Conservation (phyloP, 2,888 invertebrate species). For the Pasiphila rectangulata region DNA sequence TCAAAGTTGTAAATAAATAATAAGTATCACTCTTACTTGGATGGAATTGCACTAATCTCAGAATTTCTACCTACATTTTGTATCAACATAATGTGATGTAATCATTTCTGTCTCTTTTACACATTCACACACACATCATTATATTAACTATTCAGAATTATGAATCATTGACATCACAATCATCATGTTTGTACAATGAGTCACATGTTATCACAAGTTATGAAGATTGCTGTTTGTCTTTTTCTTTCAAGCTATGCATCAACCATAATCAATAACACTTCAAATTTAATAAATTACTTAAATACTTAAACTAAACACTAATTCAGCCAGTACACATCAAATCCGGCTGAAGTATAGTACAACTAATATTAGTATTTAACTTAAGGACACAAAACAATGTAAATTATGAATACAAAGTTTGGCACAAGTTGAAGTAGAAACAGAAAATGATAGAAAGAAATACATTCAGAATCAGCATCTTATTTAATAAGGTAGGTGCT, state of each 20-base stretch:
- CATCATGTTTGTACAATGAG: slow-evolving; percentile 26
- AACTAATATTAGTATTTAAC: slow-evolving; percentile 3
- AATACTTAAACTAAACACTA: no score
- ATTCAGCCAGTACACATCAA: no score
- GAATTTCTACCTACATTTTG: neutral
- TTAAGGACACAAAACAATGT: slow-evolving; percentile 15
- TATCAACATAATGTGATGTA: slow-evolving; percentile 13
- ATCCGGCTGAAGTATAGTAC: no score
- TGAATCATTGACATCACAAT: slow-evolving; percentile 32
- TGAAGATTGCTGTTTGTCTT: slow-evolving; percentile 9
- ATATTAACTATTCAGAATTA: slow-evolving; percentile 22
- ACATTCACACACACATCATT: slow-evolving; percentile 11
- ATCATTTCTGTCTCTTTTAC: slow-evolving; percentile 10
- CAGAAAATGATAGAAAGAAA: slow-evolving; percentile 25
- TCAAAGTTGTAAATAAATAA: slow-evolving; percentile 8
- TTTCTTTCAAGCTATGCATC: neutral
- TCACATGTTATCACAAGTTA: slow-evolving; percentile 17
- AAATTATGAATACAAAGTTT: slow-evolving; percentile 37
- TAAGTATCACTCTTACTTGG: slow-evolving; percentile 13
- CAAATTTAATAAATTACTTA: neutral
- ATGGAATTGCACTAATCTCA: slow-evolving; percentile 13
- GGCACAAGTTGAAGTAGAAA: slow-evolving; percentile 39
- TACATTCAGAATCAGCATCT: slow-evolving; percentile 9
- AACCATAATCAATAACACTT: neutral
- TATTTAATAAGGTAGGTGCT: slow-evolving; percentile 4